phyloP scores from a whole-genome alignment of 2,113 vertebrate species.

The Pteropus alecto region DNA sequence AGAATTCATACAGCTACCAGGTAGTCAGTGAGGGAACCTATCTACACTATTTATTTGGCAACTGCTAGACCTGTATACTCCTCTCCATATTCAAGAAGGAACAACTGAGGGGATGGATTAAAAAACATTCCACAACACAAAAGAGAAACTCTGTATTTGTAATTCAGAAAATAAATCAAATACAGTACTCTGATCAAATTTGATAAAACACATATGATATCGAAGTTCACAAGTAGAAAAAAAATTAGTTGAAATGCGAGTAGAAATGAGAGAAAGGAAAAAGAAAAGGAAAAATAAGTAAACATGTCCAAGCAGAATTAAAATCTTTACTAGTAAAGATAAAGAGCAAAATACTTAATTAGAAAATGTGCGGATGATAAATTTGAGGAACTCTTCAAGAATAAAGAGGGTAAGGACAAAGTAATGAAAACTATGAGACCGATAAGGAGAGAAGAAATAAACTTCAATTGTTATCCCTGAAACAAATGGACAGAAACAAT shows the following conservation, averaged over 20 bases:
- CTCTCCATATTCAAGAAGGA: background rate
- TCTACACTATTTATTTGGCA: background rate
- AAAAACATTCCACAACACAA: background rate
- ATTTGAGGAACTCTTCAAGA: background rate
- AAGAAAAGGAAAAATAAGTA: background rate
- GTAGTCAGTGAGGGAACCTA: background rate
- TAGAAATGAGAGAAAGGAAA: background rate
- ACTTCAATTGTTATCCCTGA: background rate
- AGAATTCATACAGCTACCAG: background rate
- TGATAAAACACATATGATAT: background rate
- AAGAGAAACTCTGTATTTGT: background rate
- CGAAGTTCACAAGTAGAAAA: background rate
- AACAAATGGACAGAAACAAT: background rate
- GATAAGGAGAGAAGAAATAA: background rate
- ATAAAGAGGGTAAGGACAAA: background rate
- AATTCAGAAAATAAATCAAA: constrained; percentile 6
- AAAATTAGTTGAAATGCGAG: background rate
- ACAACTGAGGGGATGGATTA: background rate
- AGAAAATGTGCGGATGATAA: background rate
- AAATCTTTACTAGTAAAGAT: background rate
- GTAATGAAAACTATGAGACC: background rate
- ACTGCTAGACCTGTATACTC: background rate
- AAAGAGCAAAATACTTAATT: background rate
- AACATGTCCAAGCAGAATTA: background rate
- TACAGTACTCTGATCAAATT: background rate